Evolutionary conservation across 2,888 invertebrate genomes (phyloP).

Genomic region (Pachymerium ferrugineum): DNA sequence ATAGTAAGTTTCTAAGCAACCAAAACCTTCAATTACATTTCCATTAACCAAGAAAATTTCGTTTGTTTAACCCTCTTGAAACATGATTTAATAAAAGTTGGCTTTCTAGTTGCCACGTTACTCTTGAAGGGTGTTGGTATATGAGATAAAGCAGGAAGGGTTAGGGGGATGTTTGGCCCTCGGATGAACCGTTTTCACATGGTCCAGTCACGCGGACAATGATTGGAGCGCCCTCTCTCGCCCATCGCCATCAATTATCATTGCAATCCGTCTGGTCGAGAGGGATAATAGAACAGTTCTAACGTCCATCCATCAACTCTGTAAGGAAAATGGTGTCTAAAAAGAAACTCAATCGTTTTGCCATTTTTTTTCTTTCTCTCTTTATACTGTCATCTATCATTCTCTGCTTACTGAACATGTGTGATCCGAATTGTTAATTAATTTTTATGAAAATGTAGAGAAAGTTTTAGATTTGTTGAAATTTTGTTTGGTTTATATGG

Average conservation of each 20-base stretch:
- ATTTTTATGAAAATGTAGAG: too few species aligned
- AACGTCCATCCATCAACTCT: not conserved
- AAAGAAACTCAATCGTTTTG: not conserved
- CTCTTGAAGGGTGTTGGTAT: too few species aligned
- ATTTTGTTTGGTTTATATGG: too few species aligned
- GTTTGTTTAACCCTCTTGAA: too few species aligned
- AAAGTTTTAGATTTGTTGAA: too few species aligned
- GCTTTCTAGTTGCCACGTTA: not conserved
- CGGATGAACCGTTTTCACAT: not conserved
- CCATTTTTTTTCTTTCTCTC: not conserved
- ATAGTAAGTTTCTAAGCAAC: too few species aligned
- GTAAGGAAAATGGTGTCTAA: not conserved
- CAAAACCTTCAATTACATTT: too few species aligned
- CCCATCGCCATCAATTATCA: not conserved
- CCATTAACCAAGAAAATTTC: too few species aligned
- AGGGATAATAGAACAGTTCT: not conserved
- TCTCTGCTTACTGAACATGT: not conserved
- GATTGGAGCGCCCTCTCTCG: not conserved
- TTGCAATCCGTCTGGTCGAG: not conserved
- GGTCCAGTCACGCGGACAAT: not conserved
- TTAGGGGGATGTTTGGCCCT: too few species aligned
- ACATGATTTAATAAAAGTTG: not conserved
- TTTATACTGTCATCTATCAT: not conserved
- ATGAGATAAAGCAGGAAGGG: too few species aligned
- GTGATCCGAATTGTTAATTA: not conserved